Evolutionary conservation across 1,140 invertebrate genomes (phyloP), one percentile per base, ranked within the genome.

Genomic region (Globodera ellingtonae): DNA sequence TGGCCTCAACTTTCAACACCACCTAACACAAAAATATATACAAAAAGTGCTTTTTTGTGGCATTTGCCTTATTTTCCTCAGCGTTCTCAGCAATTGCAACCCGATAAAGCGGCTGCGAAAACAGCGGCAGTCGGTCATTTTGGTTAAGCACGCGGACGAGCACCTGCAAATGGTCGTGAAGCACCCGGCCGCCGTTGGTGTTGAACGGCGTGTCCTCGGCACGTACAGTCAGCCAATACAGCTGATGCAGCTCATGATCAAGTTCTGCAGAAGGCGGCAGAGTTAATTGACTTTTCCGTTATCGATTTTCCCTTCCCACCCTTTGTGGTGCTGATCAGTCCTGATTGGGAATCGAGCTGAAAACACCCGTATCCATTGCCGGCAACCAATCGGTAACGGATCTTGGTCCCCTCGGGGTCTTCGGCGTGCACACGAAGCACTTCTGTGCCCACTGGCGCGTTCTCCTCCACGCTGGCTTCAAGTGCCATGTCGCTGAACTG

Each of bases 191-290:
- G 35, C 35, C 47, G 52, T 18, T 44, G 3, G 95, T 94, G 35
- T 95, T 94, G 13, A 59, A 69, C 13, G 96, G 93, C 81, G 94
- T 93, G 90, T 98, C 96, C 87, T 94, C 93, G 3, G 95, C 96
- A 88, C 94, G 94, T 62, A 98, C 92, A 0, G 95, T 96, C 56
- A 98, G 90, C 96, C 96, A 98, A 90, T 96, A 98, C 88, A 94
- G 93, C 21, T 92, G 91, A 84, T 93, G 93, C 0, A 93, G 93
- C 91, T 98, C 96, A 21, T 95, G 92, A 90, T 98, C 96, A 24
- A 82, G 79, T 65, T 83, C 80, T 56, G 52, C 82, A 98, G 91
- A 24, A 13, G 2, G 9, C n/a, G 5, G 10, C n/a, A 10, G 66
- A 8, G 5, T 18, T 15, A 18, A 47, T 24, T 72, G 15, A 6